Evolutionary conservation across 2,113 vertebrate species (phyloP).

Genomic region (Oncorhynchus kisutch): DNA sequence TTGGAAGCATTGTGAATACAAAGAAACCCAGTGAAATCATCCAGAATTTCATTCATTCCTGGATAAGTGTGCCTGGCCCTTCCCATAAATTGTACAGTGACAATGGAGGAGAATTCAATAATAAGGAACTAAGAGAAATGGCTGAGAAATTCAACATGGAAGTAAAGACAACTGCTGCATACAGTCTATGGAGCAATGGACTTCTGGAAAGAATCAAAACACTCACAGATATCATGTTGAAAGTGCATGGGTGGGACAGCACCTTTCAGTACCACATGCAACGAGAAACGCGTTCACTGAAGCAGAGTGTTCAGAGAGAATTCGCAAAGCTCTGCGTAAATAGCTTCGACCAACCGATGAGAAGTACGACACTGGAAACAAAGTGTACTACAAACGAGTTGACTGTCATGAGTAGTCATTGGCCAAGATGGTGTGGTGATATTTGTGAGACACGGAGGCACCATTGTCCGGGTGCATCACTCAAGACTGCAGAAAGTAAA

Average conservation of each 20-base stretch:
- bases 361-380: constrained; percentile 8
- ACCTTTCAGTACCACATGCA: not conserved
- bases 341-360: not conserved
- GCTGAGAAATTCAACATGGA: constrained; percentile 26
- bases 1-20: too few relatives aligned
- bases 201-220: not conserved
- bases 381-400: constrained; percentile 3
- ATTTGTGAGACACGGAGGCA: not conserved
- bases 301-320: constrained; percentile 11
- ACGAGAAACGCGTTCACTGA: not conserved
- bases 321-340: not conserved
- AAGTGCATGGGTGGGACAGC: too few relatives aligned
- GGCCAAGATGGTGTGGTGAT: constrained; percentile 1
- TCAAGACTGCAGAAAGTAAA: constrained; percentile 14
- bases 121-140: constrained; percentile 24
- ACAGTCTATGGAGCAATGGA: constrained; percentile 24
- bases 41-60: constrained; percentile 12
- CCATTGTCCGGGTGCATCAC: constrained; percentile 1
- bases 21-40: not conserved
- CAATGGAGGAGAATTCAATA: constrained; percentile 27
- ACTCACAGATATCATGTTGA: too few relatives aligned
- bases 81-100: constrained; percentile 16
- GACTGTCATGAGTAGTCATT: constrained; percentile 6
- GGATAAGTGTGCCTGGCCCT: constrained; percentile 16
- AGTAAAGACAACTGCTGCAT: constrained; percentile 17